These are phyloP conservation scores for Molanna angustata DNA, from an alignment of 2,888 invertebrate species.

Conservation along the genomic window DNA sequence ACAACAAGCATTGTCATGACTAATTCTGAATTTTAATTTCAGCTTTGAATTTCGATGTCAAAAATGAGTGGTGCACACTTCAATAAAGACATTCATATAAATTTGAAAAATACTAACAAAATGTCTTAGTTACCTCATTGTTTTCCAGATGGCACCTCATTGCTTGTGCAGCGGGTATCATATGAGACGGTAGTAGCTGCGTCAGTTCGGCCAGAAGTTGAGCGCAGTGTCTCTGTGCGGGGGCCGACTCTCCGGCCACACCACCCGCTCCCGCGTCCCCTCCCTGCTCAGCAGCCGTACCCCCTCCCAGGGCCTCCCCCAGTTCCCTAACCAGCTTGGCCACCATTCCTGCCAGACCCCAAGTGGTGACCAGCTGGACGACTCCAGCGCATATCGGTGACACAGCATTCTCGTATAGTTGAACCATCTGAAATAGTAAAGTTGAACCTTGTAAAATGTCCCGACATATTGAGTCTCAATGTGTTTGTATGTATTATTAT, in stretches of 20 bases:
- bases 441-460: neutral
- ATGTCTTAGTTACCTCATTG: constrained; percentile 46
- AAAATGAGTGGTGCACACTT: too few species aligned
- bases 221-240: constrained; percentile 50
- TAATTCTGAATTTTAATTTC: too few species aligned
- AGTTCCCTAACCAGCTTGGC: constrained; percentile 73
- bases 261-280: constrained; percentile 49
- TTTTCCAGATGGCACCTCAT: constrained; percentile 60
- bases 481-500: too few species aligned
- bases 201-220: constrained; percentile 64
- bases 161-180: constrained; percentile 60
- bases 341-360: constrained; percentile 66
- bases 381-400: constrained; percentile 68
- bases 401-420: constrained; percentile 71
- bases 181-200: constrained; percentile 58
- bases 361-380: constrained; percentile 64
- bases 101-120: neutral
- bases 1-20: too few species aligned
- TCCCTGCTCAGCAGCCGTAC: constrained; percentile 57
- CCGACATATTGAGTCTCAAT: neutral
- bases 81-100: neutral
- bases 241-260: constrained; percentile 46
- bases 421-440: constrained; percentile 60
- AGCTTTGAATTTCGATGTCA: too few species aligned
- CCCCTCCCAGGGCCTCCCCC: constrained; percentile 66